Evolutionary conservation across 1,140 invertebrate genomes (phyloP), one percentile per base, ranked within the genome.

Genomic region (Drosophila sechellia): DNA sequence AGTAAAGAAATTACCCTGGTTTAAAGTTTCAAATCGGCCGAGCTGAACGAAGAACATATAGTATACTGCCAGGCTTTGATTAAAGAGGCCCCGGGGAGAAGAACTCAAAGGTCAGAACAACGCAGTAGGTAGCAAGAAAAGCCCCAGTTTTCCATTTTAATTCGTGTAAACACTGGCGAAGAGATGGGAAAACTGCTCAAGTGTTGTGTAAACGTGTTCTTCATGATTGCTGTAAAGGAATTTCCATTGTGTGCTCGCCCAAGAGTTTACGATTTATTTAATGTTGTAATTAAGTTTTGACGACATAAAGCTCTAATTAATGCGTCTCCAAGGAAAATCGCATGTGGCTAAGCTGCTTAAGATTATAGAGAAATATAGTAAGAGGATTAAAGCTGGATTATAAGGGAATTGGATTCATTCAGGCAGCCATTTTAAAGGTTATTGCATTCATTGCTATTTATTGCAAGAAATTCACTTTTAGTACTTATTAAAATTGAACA

Each of bases 301-400:
- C 42, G 40, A 50, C 46, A 56, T 57, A 15, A 66, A 50, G 40
- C 40, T 15, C 25, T 43, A 78, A 78, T 85, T 86, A 86, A 81
- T 86, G 57, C 48, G 53, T 35, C 22, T 72, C 56, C 10, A 0
- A 39, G 20, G 56, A 64, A 63, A 61, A 42, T 73, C 78, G 78
- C 69, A 64, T 77, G 61, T 65, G 56, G 45, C 77, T 81, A 65
- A 61, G 54, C 58, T 54, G 79, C 61, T 83, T 83, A 74, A 83
- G 40, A 58, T 78, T 45, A 73, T 34, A 12, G 39, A 20, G 49
- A 34, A 39, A 22, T 13, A 1, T 1, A 10, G 42, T 20, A 70
- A 69, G 64, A 57, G 64, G 52, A 70, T 70, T 49, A 40, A 27
- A 52, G 11, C 1, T 5, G 37, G n/a, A 49, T 49, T 6, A 34